Evolutionary conservation across 2,888 invertebrate genomes (phyloP).

Genomic region (Heliconius charithonia): DNA sequence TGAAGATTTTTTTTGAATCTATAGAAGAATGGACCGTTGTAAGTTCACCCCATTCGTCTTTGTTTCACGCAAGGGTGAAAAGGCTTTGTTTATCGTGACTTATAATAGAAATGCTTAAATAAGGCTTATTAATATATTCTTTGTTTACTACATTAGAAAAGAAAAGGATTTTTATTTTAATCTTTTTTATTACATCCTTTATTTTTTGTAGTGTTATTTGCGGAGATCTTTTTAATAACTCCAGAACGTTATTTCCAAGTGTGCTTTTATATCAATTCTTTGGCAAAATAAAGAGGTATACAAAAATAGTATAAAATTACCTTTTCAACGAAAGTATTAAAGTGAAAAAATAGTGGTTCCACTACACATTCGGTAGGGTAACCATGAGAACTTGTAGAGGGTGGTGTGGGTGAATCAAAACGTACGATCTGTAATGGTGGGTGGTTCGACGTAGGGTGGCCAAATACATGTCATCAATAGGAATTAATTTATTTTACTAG

Average conservation of each 20-base stretch:
- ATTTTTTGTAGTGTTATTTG: background rate
- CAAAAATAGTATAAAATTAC: background rate
- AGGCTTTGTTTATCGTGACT: slow-evolving; percentile 27
- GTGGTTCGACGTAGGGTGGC: slow-evolving; percentile 23
- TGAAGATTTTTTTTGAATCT: slow-evolving; percentile 39
- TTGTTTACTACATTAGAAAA: background rate
- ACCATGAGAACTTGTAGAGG: slow-evolving; percentile 52
- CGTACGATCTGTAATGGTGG: slow-evolving; percentile 48
- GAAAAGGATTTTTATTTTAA: background rate
- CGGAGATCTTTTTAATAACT: background rate
- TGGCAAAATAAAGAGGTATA: background rate
- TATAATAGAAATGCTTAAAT: slow-evolving; percentile 24
- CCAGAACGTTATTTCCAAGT: too few relatives aligned
- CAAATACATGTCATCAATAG: background rate
- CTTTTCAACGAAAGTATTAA: slow-evolving; percentile 19
- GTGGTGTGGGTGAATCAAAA: slow-evolving; percentile 58
- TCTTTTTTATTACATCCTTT: background rate
- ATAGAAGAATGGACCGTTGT: slow-evolving; percentile 38
- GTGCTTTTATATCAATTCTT: background rate
- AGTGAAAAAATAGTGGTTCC: slow-evolving; percentile 14
- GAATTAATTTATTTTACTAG: too few relatives aligned
- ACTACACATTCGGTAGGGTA: slow-evolving; percentile 51
- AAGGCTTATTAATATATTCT: slow-evolving; percentile 27
- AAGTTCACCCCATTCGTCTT: slow-evolving; percentile 30
- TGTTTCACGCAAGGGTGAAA: slow-evolving; percentile 21